phyloP scores from a whole-genome alignment of 2,113 vertebrate genomes.

The Poeciliopsis retropinna region DNA sequence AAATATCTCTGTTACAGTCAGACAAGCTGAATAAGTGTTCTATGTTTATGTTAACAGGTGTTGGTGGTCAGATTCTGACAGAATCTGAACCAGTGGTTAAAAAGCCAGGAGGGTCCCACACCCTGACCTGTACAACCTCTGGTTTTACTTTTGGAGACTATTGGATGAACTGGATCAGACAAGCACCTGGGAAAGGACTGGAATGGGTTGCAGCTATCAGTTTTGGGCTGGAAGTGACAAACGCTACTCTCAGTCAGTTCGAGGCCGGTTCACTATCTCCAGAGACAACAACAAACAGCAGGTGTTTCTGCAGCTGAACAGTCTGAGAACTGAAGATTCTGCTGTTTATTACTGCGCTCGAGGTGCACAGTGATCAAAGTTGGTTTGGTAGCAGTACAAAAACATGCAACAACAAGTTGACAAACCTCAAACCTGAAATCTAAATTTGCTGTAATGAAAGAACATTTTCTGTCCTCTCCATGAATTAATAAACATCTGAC shows the following conservation, averaged over 20 bases:
- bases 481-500: not conserved
- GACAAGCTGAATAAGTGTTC: not conserved
- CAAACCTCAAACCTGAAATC: accelerated
- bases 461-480: not conserved
- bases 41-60: not conserved
- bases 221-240: not conserved
- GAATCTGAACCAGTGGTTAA: not conserved
- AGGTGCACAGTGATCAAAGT: not conserved
- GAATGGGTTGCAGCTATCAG: conserved; percentile 1
- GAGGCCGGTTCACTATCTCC: not conserved
- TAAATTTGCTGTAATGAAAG: not conserved
- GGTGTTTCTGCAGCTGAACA: not conserved
- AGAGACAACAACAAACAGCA: not conserved
- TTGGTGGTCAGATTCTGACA: not conserved
- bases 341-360: not conserved
- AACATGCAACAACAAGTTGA: conserved; percentile 27
- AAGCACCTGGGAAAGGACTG: not conserved
- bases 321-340: not conserved
- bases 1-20: not conserved
- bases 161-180: not conserved
- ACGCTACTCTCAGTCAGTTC: not conserved
- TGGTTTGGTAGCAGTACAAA: conserved; percentile 8
- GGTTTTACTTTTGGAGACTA: conserved; percentile 10
- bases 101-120: conserved; percentile 35
- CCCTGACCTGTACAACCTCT: conserved; percentile 48